phyloP scores from a whole-genome alignment of 2,797 vertebrate genomes.

The Emys orbicularis region DNA sequence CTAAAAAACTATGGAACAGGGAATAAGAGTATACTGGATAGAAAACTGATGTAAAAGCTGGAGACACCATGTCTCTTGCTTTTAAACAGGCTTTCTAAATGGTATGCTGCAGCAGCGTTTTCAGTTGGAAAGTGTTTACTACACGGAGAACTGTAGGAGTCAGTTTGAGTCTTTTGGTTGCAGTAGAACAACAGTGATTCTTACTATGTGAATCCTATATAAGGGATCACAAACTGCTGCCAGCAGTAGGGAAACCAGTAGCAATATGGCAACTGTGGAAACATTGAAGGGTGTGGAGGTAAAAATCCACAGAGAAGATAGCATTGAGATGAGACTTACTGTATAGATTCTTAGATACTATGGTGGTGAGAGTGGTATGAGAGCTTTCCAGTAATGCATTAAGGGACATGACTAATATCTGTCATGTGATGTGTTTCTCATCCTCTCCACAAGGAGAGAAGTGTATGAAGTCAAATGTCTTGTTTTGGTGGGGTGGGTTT shows the following conservation, averaged over 20 bases:
- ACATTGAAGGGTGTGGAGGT: no score
- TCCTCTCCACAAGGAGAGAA: background rate
- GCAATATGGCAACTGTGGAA: background rate
- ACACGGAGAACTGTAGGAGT: constrained; percentile 47
- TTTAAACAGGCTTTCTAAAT: background rate
- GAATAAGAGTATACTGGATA: background rate
- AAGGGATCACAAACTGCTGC: background rate
- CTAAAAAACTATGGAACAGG: background rate
- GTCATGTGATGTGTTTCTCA: background rate
- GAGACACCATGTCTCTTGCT: background rate
- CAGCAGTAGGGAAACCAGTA: background rate
- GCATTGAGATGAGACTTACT: fast-evolving
- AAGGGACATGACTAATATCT: background rate
- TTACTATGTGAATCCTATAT: background rate
- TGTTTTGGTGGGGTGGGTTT: background rate
- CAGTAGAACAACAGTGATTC: background rate
- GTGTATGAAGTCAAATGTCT: background rate
- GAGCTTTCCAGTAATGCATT: fast-evolving
- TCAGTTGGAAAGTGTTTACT: constrained; percentile 38
- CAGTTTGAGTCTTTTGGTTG: constrained; percentile 43
- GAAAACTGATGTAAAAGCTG: background rate
- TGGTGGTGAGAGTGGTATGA: background rate
- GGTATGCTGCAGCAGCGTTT: constrained; percentile 29
- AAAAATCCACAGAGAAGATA: background rate
- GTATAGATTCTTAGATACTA: fast-evolving